Conservation (phyloP, 2,888 invertebrate genomes). For the Schizaphis graminum region DNA sequence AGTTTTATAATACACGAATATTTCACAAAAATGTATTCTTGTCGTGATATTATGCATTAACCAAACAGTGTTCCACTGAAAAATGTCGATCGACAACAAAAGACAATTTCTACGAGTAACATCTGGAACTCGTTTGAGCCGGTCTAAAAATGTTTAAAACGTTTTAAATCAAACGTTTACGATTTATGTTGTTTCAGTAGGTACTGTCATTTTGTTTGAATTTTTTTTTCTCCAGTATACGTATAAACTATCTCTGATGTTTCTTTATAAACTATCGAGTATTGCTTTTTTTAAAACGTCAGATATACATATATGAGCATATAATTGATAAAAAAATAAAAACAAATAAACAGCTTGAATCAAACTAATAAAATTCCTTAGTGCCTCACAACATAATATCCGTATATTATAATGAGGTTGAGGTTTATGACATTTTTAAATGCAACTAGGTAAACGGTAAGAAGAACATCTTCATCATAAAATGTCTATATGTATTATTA, state of each 20-base stretch:
- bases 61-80: background rate
- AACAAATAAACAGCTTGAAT: background rate
- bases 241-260: background rate
- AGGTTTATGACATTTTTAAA: background rate
- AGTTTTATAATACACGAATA: background rate
- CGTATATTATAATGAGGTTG: background rate
- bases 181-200: background rate
- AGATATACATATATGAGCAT: background rate
- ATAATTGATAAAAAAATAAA: constrained; percentile 14
- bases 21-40: constrained; percentile 20
- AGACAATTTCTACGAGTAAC: constrained; percentile 21
- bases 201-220: background rate
- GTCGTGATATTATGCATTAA: background rate
- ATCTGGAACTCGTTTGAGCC: constrained; percentile 42
- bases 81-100: constrained; percentile 24
- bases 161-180: constrained; percentile 7
- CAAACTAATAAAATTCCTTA: background rate
- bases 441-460: background rate
- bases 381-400: background rate
- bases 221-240: background rate
- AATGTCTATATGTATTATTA: background rate
- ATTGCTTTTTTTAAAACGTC: background rate
- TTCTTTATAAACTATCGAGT: no score
- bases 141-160: constrained; percentile 11
- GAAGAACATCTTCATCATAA: background rate